Evolutionary conservation across 2,888 invertebrate genomes (phyloP), one percentile per base, ranked within the genome.

Genomic region (Phanerotoma sp.): DNA sequence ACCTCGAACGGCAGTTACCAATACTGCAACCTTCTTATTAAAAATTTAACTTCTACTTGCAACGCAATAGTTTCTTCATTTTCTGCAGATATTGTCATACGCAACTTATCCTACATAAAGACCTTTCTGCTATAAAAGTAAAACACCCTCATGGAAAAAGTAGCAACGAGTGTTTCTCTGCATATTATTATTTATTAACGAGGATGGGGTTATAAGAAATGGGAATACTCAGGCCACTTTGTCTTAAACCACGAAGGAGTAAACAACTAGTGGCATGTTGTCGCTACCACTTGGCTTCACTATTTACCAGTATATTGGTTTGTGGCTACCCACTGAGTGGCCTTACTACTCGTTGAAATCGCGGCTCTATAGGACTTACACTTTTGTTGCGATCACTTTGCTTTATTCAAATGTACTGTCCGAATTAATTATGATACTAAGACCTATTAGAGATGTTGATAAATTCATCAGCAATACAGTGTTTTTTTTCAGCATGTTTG

Each of bases 401-500:
- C 16, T 49, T 13, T 49, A 18, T 20, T 30, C 22, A 11, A 49
- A 18, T 11, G 38, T 28, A 6, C 4, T 40, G 3, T 20, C 40
- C 3, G 49, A 49, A 25, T 4, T 49, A 11, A 16, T 49, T 1
- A 25, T 28, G 11, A 11, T 49, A 5, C 1, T 30, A 4, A 28
- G 5, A 11, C 16, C 38, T 2, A n/a, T 11, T 40, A 18, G 28
- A 6, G 18, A 30, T 10, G n/a, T n/a, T 18, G 28, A 38, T 7
- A 18, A 28, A 6, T 18, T 38, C 16, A 13, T 28, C 9, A 49
- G 13, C 20, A 40, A 30, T n/a, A n/a, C 30, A 9, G 25, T 49
- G 5, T n/a, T 52, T 13, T 28, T 52, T 6, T 20, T 52, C 15
- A 52, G 45, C 1, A 45, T 41, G 46, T 37, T 41, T 13, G 37